Evolutionary conservation across 2,113 vertebrate species (phyloP).

Genomic region (Ivindomyrus marchei): DNA sequence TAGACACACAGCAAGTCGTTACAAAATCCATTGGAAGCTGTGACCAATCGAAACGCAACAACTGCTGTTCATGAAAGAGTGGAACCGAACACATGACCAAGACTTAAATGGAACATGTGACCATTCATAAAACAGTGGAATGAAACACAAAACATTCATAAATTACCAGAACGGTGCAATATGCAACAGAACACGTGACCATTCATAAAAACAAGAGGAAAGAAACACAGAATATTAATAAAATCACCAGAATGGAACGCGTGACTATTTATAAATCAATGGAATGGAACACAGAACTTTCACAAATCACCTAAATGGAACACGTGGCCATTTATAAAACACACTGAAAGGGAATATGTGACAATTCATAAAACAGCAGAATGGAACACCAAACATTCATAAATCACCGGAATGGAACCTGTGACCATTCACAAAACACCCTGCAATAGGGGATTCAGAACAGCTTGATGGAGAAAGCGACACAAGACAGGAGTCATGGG

Average conservation of each 20-base stretch:
- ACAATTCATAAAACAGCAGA: neutral
- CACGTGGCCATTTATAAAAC: neutral
- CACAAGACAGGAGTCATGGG: neutral
- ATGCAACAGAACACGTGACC: neutral
- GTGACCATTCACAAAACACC: neutral
- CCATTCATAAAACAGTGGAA: neutral
- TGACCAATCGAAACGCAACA: neutral
- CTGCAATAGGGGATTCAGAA: neutral
- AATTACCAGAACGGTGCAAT: neutral
- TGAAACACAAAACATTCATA: neutral
- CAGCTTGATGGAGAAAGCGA: neutral
- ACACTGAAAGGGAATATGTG: neutral
- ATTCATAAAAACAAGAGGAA: neutral
- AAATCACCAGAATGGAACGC: neutral
- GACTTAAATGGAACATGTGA: neutral
- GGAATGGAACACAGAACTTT: neutral
- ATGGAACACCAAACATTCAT: neutral
- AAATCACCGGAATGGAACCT: neutral
- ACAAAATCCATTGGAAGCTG: neutral
- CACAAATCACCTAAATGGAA: neutral
- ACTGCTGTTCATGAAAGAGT: neutral
- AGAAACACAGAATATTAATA: neutral
- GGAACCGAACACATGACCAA: neutral
- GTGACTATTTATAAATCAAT: neutral
- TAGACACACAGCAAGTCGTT: neutral